Percentiles rank a stretch among this genome's conserved stretches.
These are phyloP conservation scores for Trematocara zebra DNA, from an alignment of 2,113 vertebrate species.

Conservation along the genomic window DNA sequence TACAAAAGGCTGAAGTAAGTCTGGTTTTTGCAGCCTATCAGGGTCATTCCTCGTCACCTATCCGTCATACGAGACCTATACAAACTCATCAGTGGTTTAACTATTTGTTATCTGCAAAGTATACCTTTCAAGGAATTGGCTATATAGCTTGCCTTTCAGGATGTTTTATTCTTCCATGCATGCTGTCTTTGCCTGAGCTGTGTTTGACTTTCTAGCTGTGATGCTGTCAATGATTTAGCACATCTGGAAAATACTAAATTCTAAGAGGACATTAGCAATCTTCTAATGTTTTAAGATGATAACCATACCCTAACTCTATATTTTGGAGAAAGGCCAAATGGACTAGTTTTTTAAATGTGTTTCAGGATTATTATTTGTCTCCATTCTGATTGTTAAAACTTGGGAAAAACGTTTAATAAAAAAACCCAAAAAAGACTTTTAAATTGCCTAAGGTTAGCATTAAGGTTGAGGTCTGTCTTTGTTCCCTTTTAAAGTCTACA, in stretches of 20 bases:
- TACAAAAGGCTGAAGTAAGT: neutral
- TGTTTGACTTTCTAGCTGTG: neutral
- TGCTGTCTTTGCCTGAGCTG: neutral
- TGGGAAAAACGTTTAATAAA: neutral
- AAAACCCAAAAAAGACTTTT: neutral
- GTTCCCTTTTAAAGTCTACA: neutral
- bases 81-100: neutral
- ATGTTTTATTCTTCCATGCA: neutral
- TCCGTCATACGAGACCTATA: neutral
- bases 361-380: neutral
- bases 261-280: neutral
- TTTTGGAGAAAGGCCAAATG: neutral
- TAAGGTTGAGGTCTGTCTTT: neutral
- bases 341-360: neutral
- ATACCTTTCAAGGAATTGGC: neutral
- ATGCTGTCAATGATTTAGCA: neutral
- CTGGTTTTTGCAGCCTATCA: neutral
- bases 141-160: neutral
- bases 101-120: neutral
- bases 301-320: neutral
- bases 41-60: neutral
- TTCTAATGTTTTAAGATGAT: neutral
- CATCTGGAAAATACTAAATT: neutral
- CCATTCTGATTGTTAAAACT: neutral
- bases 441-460: neutral